Percentiles rank a stretch among this genome's conserved stretches.
phyloP scores from a whole-genome alignment of 2,888 invertebrate genomes.

The Phanerotoma sp. region DNA sequence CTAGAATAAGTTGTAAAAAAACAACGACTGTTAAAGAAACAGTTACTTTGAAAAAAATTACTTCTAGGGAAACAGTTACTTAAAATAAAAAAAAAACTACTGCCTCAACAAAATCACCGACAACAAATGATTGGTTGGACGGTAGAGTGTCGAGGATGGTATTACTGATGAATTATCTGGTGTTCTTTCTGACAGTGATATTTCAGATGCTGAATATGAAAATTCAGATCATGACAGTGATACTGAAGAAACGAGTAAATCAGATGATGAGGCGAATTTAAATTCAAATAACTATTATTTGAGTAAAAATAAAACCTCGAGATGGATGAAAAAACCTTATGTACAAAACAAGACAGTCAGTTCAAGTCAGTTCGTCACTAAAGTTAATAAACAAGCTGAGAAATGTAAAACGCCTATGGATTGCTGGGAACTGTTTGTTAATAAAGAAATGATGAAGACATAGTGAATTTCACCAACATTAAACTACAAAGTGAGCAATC shows the following conservation, averaged over 20 bases:
- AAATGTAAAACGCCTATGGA: neutral
- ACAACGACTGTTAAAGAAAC: too few relatives aligned
- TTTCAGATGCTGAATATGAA: neutral
- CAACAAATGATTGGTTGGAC: neutral
- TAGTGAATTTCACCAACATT: neutral
- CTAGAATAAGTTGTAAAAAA: too few relatives aligned
- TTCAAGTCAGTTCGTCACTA: neutral
- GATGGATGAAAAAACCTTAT: neutral
- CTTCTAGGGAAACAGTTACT: too few relatives aligned
- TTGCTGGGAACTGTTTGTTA: neutral
- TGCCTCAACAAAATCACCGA: neutral
- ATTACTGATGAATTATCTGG: neutral
- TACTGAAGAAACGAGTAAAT: neutral
- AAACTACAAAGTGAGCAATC: neutral
- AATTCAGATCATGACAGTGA: neutral
- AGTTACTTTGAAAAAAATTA: too few relatives aligned
- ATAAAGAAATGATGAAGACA: neutral
- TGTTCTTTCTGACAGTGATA: neutral
- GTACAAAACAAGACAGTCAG: neutral
- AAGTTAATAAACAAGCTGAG: neutral
- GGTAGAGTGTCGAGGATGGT: neutral
- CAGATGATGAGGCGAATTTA: neutral
- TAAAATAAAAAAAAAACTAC: too few relatives aligned
- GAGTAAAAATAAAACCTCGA: neutral
- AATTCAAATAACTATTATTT: neutral